A percentile compares a stretch with the other conserved stretches of the same genome.
These are phyloP conservation scores for Diprion similis DNA, from an alignment of 1,140 invertebrate genomes.

Conservation along the genomic window DNA sequence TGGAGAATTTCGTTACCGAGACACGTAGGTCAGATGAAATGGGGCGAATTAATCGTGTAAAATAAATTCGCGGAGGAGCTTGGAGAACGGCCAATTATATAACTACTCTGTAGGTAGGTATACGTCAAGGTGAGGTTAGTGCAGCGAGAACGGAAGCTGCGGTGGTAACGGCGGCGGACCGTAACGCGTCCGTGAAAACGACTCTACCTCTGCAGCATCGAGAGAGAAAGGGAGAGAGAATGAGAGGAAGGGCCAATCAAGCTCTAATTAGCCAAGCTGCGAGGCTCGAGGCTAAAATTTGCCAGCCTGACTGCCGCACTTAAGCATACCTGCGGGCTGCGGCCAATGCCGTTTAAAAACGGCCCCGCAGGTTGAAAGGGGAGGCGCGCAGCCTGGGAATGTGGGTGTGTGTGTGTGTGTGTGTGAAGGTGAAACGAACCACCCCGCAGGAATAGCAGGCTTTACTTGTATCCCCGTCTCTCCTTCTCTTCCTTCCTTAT, in stretches of 20 bases:
- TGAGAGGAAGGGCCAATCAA: slow-evolving; percentile 45
- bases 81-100: slow-evolving; percentile 46
- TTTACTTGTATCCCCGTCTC: no score
- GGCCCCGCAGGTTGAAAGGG: no score
- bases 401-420: no score
- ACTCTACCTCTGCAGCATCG: not conserved
- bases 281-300: not conserved
- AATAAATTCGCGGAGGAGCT: slow-evolving; percentile 19
- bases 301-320: not conserved
- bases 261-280: slow-evolving; percentile 49
- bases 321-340: slow-evolving; percentile 6
- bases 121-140: no score
- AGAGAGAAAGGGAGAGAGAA: slow-evolving; percentile 22
- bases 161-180: not conserved
- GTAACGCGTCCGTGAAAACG: not conserved
- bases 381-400: no score
- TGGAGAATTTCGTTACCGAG: not conserved
- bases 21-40: no score
- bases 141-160: slow-evolving; percentile 14
- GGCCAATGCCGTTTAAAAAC: not conserved
- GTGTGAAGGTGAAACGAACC: no score
- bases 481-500: no score
- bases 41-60: slow-evolving; percentile 30
- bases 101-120: slow-evolving; percentile 20
- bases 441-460: no score